These are phyloP conservation scores for Omphaloscelis lunosa DNA, from an alignment of 2,888 invertebrate genomes.

Conservation along the genomic window DNA sequence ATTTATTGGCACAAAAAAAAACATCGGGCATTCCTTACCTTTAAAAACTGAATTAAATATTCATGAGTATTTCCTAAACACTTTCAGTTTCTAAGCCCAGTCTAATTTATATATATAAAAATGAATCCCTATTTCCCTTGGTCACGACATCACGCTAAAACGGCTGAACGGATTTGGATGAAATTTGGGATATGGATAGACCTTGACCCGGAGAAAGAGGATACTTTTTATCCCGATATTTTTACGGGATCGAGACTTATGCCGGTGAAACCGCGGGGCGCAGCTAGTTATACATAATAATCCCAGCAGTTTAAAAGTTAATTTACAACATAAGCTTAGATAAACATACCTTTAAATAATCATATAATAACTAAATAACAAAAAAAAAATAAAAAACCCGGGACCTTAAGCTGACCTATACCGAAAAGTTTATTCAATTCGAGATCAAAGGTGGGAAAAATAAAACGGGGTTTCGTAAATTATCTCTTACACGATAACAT, in stretches of 20 bases:
- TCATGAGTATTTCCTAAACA: background rate
- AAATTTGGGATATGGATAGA: too few relatives aligned
- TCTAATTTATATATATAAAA: too few relatives aligned
- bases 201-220: too few relatives aligned
- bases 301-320: background rate
- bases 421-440: slow-evolving; percentile 7
- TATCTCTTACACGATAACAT: background rate
- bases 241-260: too few relatives aligned
- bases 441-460: slow-evolving; percentile 8
- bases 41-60: background rate
- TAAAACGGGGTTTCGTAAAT: background rate
- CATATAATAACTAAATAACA: background rate
- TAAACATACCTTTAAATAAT: background rate
- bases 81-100: background rate
- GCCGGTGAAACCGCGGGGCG: too few relatives aligned
- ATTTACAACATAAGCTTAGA: background rate
- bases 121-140: too few relatives aligned
- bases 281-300: background rate
- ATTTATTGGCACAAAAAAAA: background rate
- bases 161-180: too few relatives aligned
- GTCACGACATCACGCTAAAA: too few relatives aligned
- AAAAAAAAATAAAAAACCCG: background rate
- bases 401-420: background rate
- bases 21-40: background rate
- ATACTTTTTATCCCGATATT: too few relatives aligned